A percentile compares a stretch with the other conserved stretches of the same genome.
Conservation (phyloP, 2,113 vertebrate genomes). For the Peromyscus californicus region DNA sequence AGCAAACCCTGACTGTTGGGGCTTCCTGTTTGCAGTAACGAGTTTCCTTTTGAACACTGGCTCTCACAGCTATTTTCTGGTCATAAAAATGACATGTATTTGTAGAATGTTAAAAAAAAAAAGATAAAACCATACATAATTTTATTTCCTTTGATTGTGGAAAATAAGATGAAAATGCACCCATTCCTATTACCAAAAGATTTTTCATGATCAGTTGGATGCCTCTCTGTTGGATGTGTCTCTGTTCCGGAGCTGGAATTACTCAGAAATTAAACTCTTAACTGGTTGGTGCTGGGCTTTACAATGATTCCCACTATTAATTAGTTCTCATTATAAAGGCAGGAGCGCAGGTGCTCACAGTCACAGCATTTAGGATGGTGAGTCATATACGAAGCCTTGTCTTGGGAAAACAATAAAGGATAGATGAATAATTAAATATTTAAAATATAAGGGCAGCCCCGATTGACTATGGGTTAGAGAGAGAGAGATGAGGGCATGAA, state of each 20-base stretch:
- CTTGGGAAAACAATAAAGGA: not conserved
- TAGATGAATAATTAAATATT: not conserved
- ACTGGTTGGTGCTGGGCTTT: not conserved
- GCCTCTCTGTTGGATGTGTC: not conserved
- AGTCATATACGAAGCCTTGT: not conserved
- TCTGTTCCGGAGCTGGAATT: not conserved
- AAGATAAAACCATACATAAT: not conserved
- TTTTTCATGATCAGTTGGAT: not conserved
- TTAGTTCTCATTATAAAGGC: not conserved
- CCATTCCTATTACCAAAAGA: not conserved
- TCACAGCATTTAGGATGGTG: not conserved
- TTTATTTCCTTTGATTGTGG: conserved; percentile 31
- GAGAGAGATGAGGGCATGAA: not conserved
- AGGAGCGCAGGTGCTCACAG: too few relatives aligned
- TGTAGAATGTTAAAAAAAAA: not conserved
- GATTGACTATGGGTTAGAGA: not conserved
- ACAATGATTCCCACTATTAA: not conserved
- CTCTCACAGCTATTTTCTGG: not conserved
- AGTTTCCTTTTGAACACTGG: not conserved
- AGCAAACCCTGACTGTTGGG: conserved; percentile 77
- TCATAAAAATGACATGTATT: not conserved
- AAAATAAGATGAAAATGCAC: conserved; percentile 14
- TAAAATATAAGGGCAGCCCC: not conserved
- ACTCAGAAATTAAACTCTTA: not conserved
- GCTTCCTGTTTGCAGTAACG: not conserved